Conservation (phyloP, 2,113 vertebrate genomes). For the Chloebia gouldiae region DNA sequence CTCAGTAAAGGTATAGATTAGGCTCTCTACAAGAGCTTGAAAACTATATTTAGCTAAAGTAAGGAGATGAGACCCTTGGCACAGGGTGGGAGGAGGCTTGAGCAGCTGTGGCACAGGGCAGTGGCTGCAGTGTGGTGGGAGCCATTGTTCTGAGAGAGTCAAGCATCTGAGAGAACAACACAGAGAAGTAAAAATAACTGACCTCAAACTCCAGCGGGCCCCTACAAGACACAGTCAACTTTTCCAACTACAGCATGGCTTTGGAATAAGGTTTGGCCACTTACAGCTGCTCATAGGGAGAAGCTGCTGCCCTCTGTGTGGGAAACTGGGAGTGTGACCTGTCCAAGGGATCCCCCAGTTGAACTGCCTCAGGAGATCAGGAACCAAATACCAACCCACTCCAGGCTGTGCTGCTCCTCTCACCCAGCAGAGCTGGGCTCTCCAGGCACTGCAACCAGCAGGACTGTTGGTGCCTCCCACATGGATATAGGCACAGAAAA, state of each 20-base stretch:
- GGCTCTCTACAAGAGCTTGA: not conserved
- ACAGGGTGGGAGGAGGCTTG: not conserved
- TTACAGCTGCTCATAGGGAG: not conserved
- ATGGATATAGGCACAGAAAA: fast-evolving
- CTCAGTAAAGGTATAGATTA: constrained; percentile 45
- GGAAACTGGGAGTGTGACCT: not conserved
- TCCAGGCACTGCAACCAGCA: not conserved
- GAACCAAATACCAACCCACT: fast-evolving
- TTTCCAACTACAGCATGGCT: not conserved
- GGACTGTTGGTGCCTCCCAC: not conserved
- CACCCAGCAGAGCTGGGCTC: not conserved
- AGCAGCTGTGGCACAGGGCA: not conserved
- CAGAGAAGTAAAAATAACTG: constrained; percentile 36
- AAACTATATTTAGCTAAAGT: constrained; percentile 41
- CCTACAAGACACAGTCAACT: not conserved
- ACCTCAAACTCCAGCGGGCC: not conserved
- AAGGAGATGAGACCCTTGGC: constrained; percentile 18
- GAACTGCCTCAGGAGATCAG: not conserved
- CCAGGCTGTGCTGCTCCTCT: not conserved
- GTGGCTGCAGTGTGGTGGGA: not conserved
- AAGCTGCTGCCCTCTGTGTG: not conserved
- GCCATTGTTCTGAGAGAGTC: constrained; percentile 11
- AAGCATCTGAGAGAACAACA: not conserved
- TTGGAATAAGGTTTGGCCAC: not conserved
- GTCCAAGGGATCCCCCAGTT: not conserved